Percentiles rank a stretch among this genome's conserved stretches.
Evolutionary conservation across 2,113 vertebrate genomes (phyloP).

Genomic region (Alces alces): DNA sequence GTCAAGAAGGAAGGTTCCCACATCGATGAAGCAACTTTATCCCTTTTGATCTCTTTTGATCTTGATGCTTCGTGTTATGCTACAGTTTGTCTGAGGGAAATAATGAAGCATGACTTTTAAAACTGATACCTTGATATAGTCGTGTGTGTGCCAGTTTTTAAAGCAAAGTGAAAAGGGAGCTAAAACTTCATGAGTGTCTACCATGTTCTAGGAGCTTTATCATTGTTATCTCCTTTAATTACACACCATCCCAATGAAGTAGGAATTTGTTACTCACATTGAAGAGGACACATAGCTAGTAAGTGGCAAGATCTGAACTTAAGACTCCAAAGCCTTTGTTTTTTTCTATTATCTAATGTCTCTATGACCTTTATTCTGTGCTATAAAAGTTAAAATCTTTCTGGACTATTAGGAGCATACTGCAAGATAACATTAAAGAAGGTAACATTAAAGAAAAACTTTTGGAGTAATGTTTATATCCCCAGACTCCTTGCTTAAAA

Average conservation of each 20-base stretch:
- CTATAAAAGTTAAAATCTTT: background rate
- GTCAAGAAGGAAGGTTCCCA: conserved; percentile 23
- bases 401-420: background rate
- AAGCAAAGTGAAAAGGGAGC: background rate
- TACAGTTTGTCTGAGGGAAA: conserved; percentile 92
- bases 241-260: background rate
- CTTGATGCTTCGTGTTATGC: conserved; percentile 94
- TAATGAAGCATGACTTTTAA: conserved; percentile 91
- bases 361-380: background rate
- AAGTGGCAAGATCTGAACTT: background rate
- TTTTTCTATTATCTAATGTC: background rate
- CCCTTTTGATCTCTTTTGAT: conserved; percentile 87
- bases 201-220: background rate
- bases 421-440: background rate
- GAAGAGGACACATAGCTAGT: background rate
- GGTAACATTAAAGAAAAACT: background rate
- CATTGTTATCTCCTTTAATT: background rate
- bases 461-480: background rate
- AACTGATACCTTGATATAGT: background rate
- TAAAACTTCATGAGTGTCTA: background rate
- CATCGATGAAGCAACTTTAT: background rate
- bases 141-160: background rate
- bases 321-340: background rate
- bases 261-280: background rate
- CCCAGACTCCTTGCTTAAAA: background rate